Evolutionary conservation across 2,113 vertebrate genomes (phyloP), one percentile per base, ranked within the genome.

Genomic region (Melozone crissalis): DNA sequence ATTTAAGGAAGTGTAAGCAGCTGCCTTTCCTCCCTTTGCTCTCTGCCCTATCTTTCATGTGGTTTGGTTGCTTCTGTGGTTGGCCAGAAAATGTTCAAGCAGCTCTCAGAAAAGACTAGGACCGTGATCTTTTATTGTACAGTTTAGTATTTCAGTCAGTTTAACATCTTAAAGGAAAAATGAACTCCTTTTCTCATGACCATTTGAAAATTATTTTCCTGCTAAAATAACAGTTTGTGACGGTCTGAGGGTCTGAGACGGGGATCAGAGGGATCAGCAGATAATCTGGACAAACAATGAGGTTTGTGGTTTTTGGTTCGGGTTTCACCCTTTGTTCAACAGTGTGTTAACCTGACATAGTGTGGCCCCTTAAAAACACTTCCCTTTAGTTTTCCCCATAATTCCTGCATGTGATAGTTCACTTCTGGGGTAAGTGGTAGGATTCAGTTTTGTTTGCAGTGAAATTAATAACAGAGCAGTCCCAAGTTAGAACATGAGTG

Each of bases 281-380:
- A 83, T 89, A 94, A 97, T 94, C 93, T 77, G 73, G 35, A 58
- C 46, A 91, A 88, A 89, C 81, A 90, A 21, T 44, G 77, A 86
- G 39, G 28, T 58, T 84, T 95, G 61, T 75, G 69, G 46, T 0
- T 77, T 94, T 88, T 90, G 94, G 81, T 81, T 95, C 62, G 15
- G 43, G 23, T 96, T 95, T 89, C 54, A 78, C n/a, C 13, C 41
- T 84, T 86, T 77, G 28, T 81, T 95, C 85, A 76, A 37, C 47
- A 17, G 35, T 75, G 16, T 49, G 33, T 86, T 93, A 76, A 57
- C 30, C 47, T 73, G 73, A 89, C 52, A 20, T 31, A 82, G 30
- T 0, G 2, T 76, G 49, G 63, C 71, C 0, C 0, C 63, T 66
- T 95, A 33, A 73, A 96, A 96, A 30, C 37, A 57, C 63, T 78